Evolutionary conservation across 1,140 invertebrate genomes (phyloP), one percentile per base, ranked within the genome.

Genomic region (Andricus grossulariae): DNA sequence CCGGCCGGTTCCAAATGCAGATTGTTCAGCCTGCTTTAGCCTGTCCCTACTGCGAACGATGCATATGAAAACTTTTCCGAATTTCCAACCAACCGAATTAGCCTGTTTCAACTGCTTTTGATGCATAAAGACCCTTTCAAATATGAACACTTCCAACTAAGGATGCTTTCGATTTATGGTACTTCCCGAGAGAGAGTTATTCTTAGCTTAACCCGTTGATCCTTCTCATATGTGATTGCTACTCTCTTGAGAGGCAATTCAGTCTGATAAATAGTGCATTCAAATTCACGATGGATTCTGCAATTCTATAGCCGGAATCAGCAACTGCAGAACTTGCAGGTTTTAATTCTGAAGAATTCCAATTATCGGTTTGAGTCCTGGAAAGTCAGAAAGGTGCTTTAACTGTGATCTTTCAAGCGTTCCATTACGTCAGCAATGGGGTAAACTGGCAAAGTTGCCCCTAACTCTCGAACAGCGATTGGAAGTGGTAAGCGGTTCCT

Each of bases 401-500:
- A 66, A 32, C 32, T 39, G 60, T 5, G 25, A 16, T 25, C 25
- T 39, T 66, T 66, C 32, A 32, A 39, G 15, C 60, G 13, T 66
- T 66, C 60, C 39, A 66, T 66, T 39, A n/a, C 60, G 60, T 66
- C 60, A 66, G 60, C 32, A 66, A 39, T 66, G 12, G 60, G 21
- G 39, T 45, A 45, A 45, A 45, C 39, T 45, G 60, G 60, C 45
- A 66, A 66, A 66, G 60, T 66, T 32, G 15, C 5, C 60, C 25
- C 60, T 66, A 66, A 66, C 60, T 39, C 60, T 66, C 60, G 25
- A 66, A 39, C 13, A 66, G 25, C 25, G 60, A 66, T 66, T 45
- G 60, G 25, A 66, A 66, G 32, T 45, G 32, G 60, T 66, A 79
- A 72, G 74, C 74, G 83, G 78, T 80, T 83, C 79, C 84, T 84